Conservation (phyloP, 2,888 invertebrate genomes). For the Ophraella communa region DNA sequence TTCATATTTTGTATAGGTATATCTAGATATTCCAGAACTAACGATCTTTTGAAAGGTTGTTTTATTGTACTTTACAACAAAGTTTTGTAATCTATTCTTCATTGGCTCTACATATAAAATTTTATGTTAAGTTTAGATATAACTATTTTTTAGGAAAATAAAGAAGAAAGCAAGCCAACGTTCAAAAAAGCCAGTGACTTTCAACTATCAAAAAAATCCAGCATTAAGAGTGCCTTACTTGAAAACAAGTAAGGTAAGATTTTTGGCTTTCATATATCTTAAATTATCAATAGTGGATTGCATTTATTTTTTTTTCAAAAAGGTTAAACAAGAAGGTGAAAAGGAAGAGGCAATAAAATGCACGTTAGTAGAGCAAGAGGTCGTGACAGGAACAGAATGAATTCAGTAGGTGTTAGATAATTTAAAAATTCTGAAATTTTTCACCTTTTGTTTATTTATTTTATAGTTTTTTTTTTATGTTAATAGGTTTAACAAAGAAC, state of each 20-base stretch:
- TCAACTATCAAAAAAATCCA: background rate
- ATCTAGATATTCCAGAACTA: background rate
- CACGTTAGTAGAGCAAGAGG: background rate
- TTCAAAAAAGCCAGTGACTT: background rate
- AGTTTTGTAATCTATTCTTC: background rate
- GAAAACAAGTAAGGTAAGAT: background rate
- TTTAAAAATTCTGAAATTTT: background rate
- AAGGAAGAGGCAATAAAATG: background rate
- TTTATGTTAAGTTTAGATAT: background rate
- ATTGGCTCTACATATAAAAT: background rate
- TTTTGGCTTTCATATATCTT: background rate
- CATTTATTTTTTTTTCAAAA: background rate
- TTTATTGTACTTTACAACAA: background rate
- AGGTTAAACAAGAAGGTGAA: background rate
- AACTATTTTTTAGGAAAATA: background rate
- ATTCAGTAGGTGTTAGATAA: background rate
- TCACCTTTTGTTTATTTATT: background rate
- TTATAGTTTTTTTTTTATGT: background rate
- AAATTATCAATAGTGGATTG: background rate
- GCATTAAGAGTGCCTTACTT: too few relatives aligned
- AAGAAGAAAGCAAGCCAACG: background rate
- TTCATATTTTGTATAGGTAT: background rate
- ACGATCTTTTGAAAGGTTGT: background rate
- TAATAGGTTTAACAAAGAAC: background rate
- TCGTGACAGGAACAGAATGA: background rate